Evolutionary conservation across 2,113 vertebrate species (phyloP).

Genomic region (Ivindomyrus marchei): DNA sequence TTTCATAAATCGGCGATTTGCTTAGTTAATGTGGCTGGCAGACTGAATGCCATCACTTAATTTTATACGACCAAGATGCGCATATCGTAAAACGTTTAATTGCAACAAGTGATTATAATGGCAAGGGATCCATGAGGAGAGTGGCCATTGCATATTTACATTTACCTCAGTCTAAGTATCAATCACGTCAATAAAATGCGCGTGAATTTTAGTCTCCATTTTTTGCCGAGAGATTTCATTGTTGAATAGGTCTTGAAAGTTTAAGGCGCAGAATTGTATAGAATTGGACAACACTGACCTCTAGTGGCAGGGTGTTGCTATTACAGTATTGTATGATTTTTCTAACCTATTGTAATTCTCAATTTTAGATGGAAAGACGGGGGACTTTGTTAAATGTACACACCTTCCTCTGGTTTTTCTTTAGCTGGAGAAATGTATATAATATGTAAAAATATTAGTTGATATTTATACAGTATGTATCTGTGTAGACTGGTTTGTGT

Average conservation of each 20-base stretch:
- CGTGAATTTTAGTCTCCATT: conserved; percentile 27
- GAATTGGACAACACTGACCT: conserved; percentile 24
- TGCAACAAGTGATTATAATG: conserved; percentile 24
- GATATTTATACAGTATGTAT: neutral
- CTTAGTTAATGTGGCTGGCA: conserved; percentile 10
- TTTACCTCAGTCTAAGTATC: conserved; percentile 9
- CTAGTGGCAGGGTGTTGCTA: conserved; percentile 8
- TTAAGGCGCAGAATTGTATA: conserved; percentile 31
- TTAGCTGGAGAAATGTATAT: neutral
- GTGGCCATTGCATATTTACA: neutral
- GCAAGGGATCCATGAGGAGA: neutral
- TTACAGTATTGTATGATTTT: conserved; percentile 5
- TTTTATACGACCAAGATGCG: conserved; percentile 19
- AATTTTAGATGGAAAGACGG: neutral
- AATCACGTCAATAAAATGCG: conserved; percentile 17
- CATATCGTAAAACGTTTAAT: conserved; percentile 19
- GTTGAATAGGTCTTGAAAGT: conserved; percentile 41
- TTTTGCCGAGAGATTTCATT: conserved; percentile 37
- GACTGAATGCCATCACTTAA: conserved; percentile 25
- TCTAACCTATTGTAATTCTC: neutral
- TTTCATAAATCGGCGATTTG: conserved; percentile 26
- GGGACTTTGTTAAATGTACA: neutral
- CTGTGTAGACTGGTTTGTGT: neutral
- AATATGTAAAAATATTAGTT: neutral
- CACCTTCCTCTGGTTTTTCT: neutral